Evolutionary conservation across 1,140 invertebrate species (phyloP), one percentile per base, ranked within the genome.

Genomic region (Drosophila orosa): DNA sequence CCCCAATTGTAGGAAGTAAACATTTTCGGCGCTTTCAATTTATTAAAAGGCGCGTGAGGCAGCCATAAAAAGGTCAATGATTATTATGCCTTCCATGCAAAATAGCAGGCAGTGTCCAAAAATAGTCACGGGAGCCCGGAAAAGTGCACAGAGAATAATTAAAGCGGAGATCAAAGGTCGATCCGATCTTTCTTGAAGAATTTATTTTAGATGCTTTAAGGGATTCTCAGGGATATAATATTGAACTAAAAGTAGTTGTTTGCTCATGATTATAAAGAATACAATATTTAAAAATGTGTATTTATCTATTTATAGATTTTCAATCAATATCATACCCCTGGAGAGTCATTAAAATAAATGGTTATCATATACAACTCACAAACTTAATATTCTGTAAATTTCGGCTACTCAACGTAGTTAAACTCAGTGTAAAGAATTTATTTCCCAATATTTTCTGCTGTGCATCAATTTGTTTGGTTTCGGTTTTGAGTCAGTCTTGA

Each of bases 1-100:
- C 42, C 45, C 47, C 78, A 37, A 58, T 56, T 55, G 67, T n/a
- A 62, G 82, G 82, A 81, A 78, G 78, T 86, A 81, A 84, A 84
- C 82, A 76, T 78, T 78, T 78, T 77, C 56, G 56, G 48, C 44
- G 55, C 74, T 78, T 77, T 78, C 74, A 87, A 86, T 87, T 86
- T 82, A 86, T 86, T 86, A 87, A 87, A 86, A 82, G 74, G 78
- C 78, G 69, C 74, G 69, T 78, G 59, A 57, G 68, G 74, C 44
- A 66, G 61, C 74, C 69, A 82, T 86, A 86, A 86, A 86, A 86
- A 86, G 82, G 83, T 86, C 69, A 81, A 82, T 78, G 82, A 75
- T 85, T 86, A 86, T 81, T 74, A 81, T 86, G 74, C 68, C 67
- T 45, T 39, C 54, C 72, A 86, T 77, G 74, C 77, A 77, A 80